Conservation (phyloP, 1,140 invertebrate species). For the Schmidtea mediterranea region DNA sequence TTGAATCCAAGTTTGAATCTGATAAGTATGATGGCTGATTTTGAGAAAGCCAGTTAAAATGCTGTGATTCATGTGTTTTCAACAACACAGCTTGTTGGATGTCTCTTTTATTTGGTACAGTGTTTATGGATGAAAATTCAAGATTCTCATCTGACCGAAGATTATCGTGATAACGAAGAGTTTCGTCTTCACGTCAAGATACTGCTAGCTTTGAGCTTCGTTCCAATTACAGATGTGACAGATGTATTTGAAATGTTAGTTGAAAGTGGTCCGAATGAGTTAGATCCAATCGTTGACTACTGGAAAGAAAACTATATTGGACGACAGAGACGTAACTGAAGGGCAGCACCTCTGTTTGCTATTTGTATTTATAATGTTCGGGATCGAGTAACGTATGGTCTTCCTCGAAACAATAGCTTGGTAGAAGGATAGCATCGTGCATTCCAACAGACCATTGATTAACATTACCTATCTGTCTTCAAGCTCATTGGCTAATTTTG, state of each 20-base stretch:
- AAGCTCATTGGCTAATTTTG: too few species aligned
- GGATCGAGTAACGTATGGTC: background rate
- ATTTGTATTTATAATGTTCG: background rate
- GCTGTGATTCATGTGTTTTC: background rate
- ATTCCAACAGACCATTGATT: background rate
- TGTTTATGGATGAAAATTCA: slow-evolving; percentile 2
- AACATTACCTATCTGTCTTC: too few species aligned
- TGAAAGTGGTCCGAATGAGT: background rate
- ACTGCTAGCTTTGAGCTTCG: background rate
- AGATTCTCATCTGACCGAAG: background rate
- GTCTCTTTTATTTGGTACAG: slow-evolving; percentile 1
- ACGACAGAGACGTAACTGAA: background rate
- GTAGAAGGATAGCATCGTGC: background rate
- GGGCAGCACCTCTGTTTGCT: background rate
- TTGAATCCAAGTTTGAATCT: too few species aligned
- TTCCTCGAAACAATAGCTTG: background rate
- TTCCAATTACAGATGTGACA: background rate
- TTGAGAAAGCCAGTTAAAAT: background rate
- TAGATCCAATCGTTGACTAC: background rate
- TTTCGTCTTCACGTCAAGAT: background rate
- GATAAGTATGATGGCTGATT: too few species aligned
- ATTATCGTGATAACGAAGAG: background rate
- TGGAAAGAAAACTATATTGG: slow-evolving; percentile 2
- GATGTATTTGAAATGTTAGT: background rate
- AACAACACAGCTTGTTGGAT: background rate